These are phyloP conservation scores for Camelus dromedarius DNA, from an alignment of 2,113 vertebrate species.

Conservation along the genomic window DNA sequence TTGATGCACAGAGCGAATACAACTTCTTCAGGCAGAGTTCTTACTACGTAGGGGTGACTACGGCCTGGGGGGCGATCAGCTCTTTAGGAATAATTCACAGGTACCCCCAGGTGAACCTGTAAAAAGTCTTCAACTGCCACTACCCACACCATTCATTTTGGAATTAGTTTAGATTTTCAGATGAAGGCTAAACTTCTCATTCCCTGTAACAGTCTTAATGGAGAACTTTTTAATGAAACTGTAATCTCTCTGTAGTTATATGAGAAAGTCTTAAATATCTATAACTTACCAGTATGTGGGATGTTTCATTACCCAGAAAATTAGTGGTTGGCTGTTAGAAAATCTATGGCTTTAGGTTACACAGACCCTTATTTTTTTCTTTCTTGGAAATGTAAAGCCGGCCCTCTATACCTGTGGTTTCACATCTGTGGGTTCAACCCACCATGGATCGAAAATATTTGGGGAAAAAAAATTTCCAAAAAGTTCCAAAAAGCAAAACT, in stretches of 20 bases:
- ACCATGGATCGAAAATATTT: background rate
- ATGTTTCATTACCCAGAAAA: background rate
- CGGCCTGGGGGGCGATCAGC: background rate
- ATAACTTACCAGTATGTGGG: background rate
- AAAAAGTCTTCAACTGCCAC: background rate
- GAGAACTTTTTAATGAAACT: background rate
- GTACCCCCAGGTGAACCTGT: background rate
- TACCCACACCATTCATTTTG: background rate
- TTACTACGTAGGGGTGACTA: background rate
- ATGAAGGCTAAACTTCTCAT: background rate
- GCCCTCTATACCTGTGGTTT: background rate
- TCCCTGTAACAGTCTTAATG: background rate
- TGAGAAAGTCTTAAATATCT: background rate
- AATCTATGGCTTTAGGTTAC: background rate
- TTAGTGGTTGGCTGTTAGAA: background rate
- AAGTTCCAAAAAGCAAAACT: background rate
- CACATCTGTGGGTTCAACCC: background rate
- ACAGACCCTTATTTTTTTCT: background rate
- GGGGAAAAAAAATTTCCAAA: background rate
- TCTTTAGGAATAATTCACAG: background rate
- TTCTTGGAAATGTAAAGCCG: background rate
- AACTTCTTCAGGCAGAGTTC: background rate
- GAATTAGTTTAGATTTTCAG: background rate
- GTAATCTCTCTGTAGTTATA: background rate
- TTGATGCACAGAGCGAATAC: background rate